Evolutionary conservation across 2,888 invertebrate genomes (phyloP).

Genomic region (Drosophila vallismaia): DNA sequence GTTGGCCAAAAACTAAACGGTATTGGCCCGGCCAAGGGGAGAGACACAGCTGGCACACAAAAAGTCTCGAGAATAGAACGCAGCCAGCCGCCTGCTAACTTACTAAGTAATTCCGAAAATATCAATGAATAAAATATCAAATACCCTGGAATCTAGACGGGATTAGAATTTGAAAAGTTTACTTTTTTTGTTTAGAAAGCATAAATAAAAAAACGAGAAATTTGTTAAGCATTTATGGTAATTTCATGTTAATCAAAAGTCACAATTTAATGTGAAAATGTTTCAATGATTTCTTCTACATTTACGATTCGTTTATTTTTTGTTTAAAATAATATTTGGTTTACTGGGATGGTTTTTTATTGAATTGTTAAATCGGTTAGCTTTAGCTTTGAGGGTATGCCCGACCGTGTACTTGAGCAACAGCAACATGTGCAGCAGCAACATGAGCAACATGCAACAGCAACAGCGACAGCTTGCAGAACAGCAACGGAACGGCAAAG

Average conservation of each 20-base stretch:
- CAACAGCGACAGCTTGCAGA: conserved; percentile 53
- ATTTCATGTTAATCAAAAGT: not conserved
- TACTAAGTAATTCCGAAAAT: not conserved
- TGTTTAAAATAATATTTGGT: not conserved
- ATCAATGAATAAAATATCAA: not conserved
- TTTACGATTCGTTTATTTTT: too few relatives aligned
- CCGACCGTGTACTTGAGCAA: not conserved
- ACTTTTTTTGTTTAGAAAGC: not conserved
- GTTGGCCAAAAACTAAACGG: conserved; percentile 2
- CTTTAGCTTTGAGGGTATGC: conserved; percentile 4
- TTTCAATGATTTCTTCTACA: not conserved
- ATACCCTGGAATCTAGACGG: conserved; percentile 4
- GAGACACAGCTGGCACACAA: conserved; percentile 44
- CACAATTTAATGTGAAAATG: not conserved
- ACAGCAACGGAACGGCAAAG: conserved; percentile 60
- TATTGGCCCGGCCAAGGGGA: conserved; percentile 18
- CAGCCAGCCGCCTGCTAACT: not conserved
- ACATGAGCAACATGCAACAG: conserved; percentile 24
- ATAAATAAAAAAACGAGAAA: not conserved
- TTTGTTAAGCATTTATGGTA: not conserved
- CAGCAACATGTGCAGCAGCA: conserved; percentile 24
- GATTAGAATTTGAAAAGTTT: not conserved
- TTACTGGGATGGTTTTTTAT: not conserved
- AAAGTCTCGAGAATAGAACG: conserved; percentile 52
- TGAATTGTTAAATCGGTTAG: not conserved